Percentiles rank a stretch among this genome's conserved stretches.
phyloP scores from a whole-genome alignment of 2,113 vertebrate species.

The Excalfactoria chinensis region DNA sequence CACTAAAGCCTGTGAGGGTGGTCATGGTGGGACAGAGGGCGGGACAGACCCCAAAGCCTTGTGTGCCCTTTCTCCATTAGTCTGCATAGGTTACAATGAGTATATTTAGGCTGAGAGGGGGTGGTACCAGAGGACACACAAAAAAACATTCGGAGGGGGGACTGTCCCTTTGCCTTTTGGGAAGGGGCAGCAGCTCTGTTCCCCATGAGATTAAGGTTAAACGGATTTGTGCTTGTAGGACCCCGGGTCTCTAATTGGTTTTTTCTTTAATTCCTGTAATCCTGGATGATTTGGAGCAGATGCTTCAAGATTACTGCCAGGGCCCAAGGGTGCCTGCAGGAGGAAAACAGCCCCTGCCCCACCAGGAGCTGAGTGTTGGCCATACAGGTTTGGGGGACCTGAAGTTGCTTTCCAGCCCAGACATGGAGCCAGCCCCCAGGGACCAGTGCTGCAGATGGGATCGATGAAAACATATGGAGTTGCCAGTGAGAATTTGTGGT shows the following conservation, averaged over 20 bases:
- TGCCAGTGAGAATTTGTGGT: conserved; percentile 31
- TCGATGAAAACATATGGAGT: conserved; percentile 54
- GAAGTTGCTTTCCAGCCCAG: background rate
- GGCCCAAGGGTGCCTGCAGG: conserved; percentile 72
- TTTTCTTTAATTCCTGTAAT: conserved; percentile 75
- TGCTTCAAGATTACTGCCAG: conserved; percentile 75
- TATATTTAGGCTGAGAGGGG: background rate
- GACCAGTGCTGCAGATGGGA: background rate
- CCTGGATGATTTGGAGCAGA: conserved; percentile 80
- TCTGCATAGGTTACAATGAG: background rate
- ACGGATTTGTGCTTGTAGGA: conserved; percentile 76
- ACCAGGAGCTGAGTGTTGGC: background rate
- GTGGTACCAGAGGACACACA: background rate
- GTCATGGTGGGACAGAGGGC: background rate
- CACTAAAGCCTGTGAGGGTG: background rate
- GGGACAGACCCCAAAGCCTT: background rate
- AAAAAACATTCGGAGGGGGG: background rate
- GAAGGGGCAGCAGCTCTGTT: conserved; percentile 42
- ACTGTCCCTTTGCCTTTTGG: conserved; percentile 45
- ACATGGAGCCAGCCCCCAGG: background rate
- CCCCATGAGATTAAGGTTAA: conserved; percentile 75
- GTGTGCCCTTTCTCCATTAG: fast-evolving
- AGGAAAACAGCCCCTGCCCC: conserved; percentile 59
- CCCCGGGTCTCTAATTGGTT: conserved; percentile 75
- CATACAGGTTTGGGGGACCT: background rate